Evolutionary conservation across 2,113 vertebrate species (phyloP), one percentile per base, ranked within the genome.

Genomic region (Mesocricetus auratus): DNA sequence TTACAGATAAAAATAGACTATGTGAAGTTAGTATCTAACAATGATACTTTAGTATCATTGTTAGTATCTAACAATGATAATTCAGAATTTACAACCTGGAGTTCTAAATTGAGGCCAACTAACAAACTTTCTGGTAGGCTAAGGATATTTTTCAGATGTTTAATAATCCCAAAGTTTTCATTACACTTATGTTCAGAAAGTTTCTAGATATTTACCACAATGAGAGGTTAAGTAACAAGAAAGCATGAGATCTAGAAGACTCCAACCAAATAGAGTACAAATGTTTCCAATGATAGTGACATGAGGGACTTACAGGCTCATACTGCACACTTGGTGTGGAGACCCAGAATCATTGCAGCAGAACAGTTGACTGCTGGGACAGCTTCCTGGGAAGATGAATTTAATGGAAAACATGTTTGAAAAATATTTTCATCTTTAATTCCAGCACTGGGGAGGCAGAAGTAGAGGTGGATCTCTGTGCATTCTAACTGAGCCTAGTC

Each of bases 121-220:
- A 31, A 29, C 29, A 78, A 66, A 26, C 9, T 66, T 78, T 50
- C 77, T 56, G 60, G 56, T 62, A 33, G 47, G 47, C 31, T 53
- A 75, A 75, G 39, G 22, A 36, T 36, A 75, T 56, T 69, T 73
- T 93, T 89, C 68, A 68, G 66, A 86, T 50, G 2, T 86, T n/a
- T 60, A 66, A 53, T 50, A 86, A 86, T n/a, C 39, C 36, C 45
- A 56, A 7, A 56, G 19, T 58, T 82, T 77, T 10, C 5, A 45
- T 86, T 56, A 92, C 78, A 85, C 31, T n/a, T 36, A 6, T 90
- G 89, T n/a, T 86, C 60, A 62, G 39, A 83, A 92, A 79, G 11
- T 73, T 68, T 73, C 68, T 86, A 69, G 47, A 87, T 91, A 58
- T 91, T 94, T 94, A 60, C 71, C n/a, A 75, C 85, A 83, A 88